Base-by-base conservation (phyloP, 1,140 invertebrate genomes). In the Pygmarrhopalites habei region DNA sequence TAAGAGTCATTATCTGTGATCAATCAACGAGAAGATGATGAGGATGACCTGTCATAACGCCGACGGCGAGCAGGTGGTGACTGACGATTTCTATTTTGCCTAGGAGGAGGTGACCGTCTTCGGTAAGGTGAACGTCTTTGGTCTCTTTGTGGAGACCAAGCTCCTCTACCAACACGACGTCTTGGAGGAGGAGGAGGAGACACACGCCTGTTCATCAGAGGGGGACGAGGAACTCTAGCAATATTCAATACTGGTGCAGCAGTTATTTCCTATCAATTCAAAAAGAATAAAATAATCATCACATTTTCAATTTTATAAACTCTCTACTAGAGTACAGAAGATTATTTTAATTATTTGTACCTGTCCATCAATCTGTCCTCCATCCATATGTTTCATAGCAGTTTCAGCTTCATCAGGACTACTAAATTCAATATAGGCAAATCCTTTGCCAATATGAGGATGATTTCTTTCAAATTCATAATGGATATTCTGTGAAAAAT, bases 341-440 rank as follows among this genome's bases (percentile, higher is more conserved):
- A 53, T 23, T 57, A 32, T 52, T 55, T 17, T 17, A 44, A n/a
- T 2, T 29, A 43, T 19, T 23, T 17, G 21, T 53, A 69, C 68
- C 75, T 95, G 92, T 19, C 93, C 93, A 80, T 83, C 82, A 70
- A 84, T 79, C 73, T 82, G 81, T 60, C 78, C 95, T 76, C 95
- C 95, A 80, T 99, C 94, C 95, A 98, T 98, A 72, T 98, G 92
- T 77, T 97, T 98, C 85, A 98, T 92, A 0, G 95, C 95, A 79
- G 95, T 95, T 77, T 97, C 93, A 32, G 95, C 95, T 77, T 97
- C 93, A 72, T 97, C 94, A 1, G 91, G 79, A 62, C 85, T 95
- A 68, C 86, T 86, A 78, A 89, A 99, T 72, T 98, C 95, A 7
- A 99, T 87, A 76, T 97, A 98, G 7, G 90, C 92, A 79, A 92